These are phyloP conservation scores for Phenacoccus solenopsis DNA, from an alignment of 1,140 invertebrate genomes.

Conservation along the genomic window DNA sequence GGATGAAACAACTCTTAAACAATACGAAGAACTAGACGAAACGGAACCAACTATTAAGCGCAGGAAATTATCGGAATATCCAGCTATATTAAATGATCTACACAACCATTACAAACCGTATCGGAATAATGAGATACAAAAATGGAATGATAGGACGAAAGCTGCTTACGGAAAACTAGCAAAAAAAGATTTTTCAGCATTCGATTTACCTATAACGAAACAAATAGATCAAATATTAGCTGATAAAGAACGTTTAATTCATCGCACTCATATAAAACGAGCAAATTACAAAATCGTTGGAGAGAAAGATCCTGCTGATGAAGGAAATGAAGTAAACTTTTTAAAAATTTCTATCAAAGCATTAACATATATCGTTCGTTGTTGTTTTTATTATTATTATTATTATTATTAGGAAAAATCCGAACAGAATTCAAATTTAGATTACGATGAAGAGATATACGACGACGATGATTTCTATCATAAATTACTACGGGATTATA, in stretches of 20 bases:
- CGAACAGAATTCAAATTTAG: neutral
- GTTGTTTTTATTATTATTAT: neutral
- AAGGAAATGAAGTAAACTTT: conserved; percentile 19
- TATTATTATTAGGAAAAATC: neutral
- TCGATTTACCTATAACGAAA: conserved; percentile 62
- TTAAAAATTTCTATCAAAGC: neutral
- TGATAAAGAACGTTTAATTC: conserved; percentile 62
- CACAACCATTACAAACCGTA: conserved; percentile 54
- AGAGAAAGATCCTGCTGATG: conserved; percentile 28
- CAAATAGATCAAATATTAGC: conserved; percentile 75
- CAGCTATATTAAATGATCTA: conserved; percentile 43
- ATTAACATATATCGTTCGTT: neutral
- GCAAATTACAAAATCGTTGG: conserved; percentile 61
- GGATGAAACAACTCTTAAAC: neutral
- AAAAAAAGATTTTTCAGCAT: conserved; percentile 46
- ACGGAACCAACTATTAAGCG: conserved; percentile 38
- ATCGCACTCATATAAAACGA: conserved; percentile 66
- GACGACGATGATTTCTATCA: conserved; percentile 97
- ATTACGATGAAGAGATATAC: conserved; percentile 71
- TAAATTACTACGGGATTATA: conserved; percentile 76
- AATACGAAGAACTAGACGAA: conserved; percentile 20
- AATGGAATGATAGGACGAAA: conserved; percentile 85
- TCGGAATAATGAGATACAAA: conserved; percentile 65
- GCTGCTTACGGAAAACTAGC: conserved; percentile 45
- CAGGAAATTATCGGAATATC: conserved; percentile 48